A percentile compares a stretch with the other conserved stretches of the same genome.
Conservation (phyloP, 2,797 vertebrate species). For the Argentina silus region DNA sequence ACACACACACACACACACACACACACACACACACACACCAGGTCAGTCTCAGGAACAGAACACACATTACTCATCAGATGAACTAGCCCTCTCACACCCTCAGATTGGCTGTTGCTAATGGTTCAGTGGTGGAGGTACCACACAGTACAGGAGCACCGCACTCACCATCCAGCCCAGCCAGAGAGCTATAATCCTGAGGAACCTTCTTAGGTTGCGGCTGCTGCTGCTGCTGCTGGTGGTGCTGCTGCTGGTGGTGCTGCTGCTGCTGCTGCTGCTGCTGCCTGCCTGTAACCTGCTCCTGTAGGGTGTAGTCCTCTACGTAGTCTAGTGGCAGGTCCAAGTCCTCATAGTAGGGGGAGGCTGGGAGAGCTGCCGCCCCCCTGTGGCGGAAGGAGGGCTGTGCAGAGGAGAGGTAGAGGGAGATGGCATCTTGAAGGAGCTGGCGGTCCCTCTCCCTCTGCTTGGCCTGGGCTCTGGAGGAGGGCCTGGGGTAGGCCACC, state of each 20-base stretch:
- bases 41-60: neutral
- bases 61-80: no score
- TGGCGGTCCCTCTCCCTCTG: slow-evolving; percentile 75
- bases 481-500: slow-evolving; percentile 67
- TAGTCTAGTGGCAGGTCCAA: slow-evolving; percentile 77
- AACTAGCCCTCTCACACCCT: no score
- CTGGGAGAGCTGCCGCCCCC: slow-evolving; percentile 67
- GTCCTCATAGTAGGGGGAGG: slow-evolving; percentile 77
- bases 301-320: slow-evolving; percentile 74
- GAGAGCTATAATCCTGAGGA: slow-evolving; percentile 63
- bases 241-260: neutral
- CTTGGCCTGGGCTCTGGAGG: slow-evolving; percentile 62
- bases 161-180: slow-evolving; percentile 71
- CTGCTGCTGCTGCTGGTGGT: slow-evolving; percentile 33
- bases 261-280: slow-evolving; percentile 32
- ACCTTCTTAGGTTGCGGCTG: slow-evolving; percentile 61
- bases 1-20: slow-evolving; percentile 1
- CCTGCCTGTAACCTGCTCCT: slow-evolving; percentile 64
- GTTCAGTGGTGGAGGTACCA: neutral
- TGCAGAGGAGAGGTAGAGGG: slow-evolving; percentile 78
- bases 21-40: neutral
- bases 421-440: slow-evolving; percentile 84
- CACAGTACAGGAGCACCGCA: neutral
- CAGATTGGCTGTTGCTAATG: no score
- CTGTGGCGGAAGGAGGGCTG: slow-evolving; percentile 76